These are phyloP conservation scores for Timandra comae DNA, from an alignment of 2,888 invertebrate genomes.

Conservation along the genomic window DNA sequence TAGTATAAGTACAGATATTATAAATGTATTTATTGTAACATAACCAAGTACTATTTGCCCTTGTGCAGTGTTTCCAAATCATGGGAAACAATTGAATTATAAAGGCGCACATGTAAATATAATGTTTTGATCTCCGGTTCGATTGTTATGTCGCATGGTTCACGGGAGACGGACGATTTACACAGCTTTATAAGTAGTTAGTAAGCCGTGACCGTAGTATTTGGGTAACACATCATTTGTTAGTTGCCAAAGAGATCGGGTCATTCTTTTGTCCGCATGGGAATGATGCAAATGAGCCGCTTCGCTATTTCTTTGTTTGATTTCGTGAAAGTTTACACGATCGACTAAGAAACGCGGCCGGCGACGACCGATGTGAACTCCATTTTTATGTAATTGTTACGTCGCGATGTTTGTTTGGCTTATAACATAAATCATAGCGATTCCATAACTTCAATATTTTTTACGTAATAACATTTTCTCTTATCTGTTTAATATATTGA, in stretches of 20 bases:
- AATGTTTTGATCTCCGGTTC: slow-evolving; percentile 37
- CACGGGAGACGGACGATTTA: slow-evolving; percentile 8
- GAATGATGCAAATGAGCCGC: slow-evolving; percentile 74
- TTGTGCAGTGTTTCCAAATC: slow-evolving; percentile 24
- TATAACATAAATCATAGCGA: slow-evolving; percentile 33
- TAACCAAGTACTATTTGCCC: slow-evolving; percentile 21
- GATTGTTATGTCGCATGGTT: slow-evolving; percentile 41
- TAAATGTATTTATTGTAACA: slow-evolving; percentile 11
- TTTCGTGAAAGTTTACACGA: slow-evolving; percentile 77
- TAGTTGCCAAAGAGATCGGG: slow-evolving; percentile 71
- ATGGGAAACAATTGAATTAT: slow-evolving; percentile 41
- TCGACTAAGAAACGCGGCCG: slow-evolving; percentile 72
- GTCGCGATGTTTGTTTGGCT: slow-evolving; percentile 45
- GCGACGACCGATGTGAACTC: slow-evolving; percentile 69
- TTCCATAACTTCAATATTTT: background rate
- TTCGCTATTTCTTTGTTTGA: slow-evolving; percentile 76
- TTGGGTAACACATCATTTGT: slow-evolving; percentile 66
- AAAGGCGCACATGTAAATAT: slow-evolving; percentile 37
- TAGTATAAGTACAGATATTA: slow-evolving; percentile 6
- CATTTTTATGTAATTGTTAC: slow-evolving; percentile 77
- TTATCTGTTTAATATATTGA: too few species aligned
- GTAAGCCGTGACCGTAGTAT: slow-evolving; percentile 61
- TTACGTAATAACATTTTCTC: too few species aligned
- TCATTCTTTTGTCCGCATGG: slow-evolving; percentile 75
- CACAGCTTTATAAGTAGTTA: slow-evolving; percentile 10